Percentiles rank a stretch among this genome's conserved stretches.
phyloP scores from a whole-genome alignment of 92 coral and sea anemone genomes.

The Hydrozoanthus gracilis region DNA sequence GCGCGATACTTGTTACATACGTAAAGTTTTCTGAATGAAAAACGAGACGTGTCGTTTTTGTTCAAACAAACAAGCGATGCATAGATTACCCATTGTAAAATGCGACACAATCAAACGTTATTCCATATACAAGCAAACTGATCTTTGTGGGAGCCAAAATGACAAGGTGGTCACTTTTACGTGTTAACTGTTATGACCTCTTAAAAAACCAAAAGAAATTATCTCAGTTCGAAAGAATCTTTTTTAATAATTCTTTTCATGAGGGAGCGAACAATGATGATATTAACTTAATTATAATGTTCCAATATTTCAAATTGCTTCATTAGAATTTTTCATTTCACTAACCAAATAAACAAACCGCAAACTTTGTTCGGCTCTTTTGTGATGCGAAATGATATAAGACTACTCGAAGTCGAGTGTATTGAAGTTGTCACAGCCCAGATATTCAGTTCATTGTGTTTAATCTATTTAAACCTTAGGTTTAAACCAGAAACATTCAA shows the following conservation, averaged over 20 bases:
- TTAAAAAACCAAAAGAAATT: too few species aligned
- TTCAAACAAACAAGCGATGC: background rate
- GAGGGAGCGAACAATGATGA: background rate
- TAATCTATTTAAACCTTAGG: background rate
- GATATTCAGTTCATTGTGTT: background rate
- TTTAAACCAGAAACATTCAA: conserved; percentile 4
- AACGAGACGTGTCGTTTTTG: background rate
- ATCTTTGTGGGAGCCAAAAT: conserved; percentile 13
- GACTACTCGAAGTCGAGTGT: conserved; percentile 3
- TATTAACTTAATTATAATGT: background rate
- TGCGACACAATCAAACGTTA: background rate
- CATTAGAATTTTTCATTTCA: conserved; percentile 58
- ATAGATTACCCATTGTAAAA: conserved; percentile 1
- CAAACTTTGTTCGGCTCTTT: conserved; percentile 20
- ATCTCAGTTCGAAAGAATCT: too few species aligned
- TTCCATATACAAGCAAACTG: conserved; percentile 3
- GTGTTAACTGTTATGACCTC: too few species aligned
- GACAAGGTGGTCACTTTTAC: too few species aligned
- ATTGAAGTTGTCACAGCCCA: conserved; percentile 22
- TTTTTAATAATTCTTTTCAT: background rate
- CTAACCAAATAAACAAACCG: conserved; percentile 36
- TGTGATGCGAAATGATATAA: background rate
- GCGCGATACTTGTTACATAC: too few species aligned
- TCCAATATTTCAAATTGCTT: conserved; percentile 3
- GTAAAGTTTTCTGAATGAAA: background rate